Percentiles rank a stretch among this genome's conserved stretches.
Conservation (phyloP, 2,888 invertebrate species). For the Brenthis daphne region DNA sequence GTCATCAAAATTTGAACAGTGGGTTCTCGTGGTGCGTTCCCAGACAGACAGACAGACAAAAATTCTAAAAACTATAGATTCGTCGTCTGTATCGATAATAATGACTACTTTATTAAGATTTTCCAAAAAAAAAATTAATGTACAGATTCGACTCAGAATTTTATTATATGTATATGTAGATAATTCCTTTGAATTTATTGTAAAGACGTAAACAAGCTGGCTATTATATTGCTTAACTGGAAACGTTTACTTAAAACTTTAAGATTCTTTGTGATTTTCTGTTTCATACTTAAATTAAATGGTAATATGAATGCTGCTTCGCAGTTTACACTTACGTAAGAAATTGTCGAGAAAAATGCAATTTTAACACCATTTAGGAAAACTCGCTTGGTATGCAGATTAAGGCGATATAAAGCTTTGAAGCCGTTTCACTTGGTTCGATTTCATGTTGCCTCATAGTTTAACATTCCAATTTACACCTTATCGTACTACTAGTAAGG, state of each 20-base stretch:
- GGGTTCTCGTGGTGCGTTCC: too few relatives aligned
- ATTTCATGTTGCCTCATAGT: conserved; percentile 1
- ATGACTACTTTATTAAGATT: too few relatives aligned
- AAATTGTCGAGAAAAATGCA: conserved; percentile 14
- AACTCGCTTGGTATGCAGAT: conserved; percentile 10
- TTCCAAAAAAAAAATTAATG: too few relatives aligned
- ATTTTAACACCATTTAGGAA: conserved; percentile 14
- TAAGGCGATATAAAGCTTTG: neutral
- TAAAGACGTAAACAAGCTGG: conserved; percentile 7
- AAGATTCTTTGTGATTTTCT: neutral
- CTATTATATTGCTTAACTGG: neutral
- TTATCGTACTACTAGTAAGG: conserved; percentile 4
- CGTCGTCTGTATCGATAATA: too few relatives aligned
- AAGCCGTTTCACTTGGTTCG: neutral
- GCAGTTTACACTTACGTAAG: conserved; percentile 8
- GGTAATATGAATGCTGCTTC: neutral
- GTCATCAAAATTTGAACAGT: too few relatives aligned
- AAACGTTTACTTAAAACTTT: neutral
- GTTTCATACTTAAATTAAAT: neutral
- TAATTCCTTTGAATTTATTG: neutral
- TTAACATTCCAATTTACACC: conserved; percentile 9
- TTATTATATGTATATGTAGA: too few relatives aligned
- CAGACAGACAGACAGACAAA: too few relatives aligned
- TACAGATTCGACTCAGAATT: too few relatives aligned
- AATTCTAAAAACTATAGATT: too few relatives aligned